Base-by-base conservation (phyloP, 1,140 invertebrate genomes). In the Lordiphosa collinella region DNA sequence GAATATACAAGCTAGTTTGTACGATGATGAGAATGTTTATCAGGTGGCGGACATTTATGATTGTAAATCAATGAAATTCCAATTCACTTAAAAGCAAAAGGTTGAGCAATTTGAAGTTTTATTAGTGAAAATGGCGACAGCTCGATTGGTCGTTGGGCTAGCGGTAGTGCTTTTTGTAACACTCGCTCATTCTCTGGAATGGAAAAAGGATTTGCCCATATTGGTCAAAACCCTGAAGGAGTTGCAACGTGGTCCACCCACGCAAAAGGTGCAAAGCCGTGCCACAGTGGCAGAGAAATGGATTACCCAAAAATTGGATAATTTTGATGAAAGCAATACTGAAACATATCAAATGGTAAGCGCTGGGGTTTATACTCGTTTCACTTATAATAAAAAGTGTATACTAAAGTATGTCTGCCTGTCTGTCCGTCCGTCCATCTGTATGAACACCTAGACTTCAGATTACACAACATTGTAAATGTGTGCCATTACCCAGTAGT, bases 321-420 rank as follows among this genome's bases (percentile, higher is more conserved):
- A 96, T 87, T 95, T 94, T 67, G 92, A 95, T 88, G 90, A 91
- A 5, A 90, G 90, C 7, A 92, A 95, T 58, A 88, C 87, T 29
- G 88, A 89, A 10, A 92, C 91, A 2, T 96, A 92, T 91, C 61
- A 89, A 64, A 95, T 95, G 93, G 86, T 87, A 25, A n/a, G n/a
- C n/a, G n/a, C n/a, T n/a, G n/a, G n/a, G n/a, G n/a, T n/a, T n/a
- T n/a, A n/a, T n/a, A n/a, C n/a, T n/a, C n/a, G n/a, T n/a, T n/a
- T n/a, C n/a, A n/a, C n/a, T n/a, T n/a, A n/a, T n/a, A n/a, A n/a
- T n/a, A n/a, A n/a, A n/a, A n/a, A n/a, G n/a, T n/a, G n/a, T n/a
- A n/a, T n/a, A n/a, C n/a, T n/a, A n/a, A n/a, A n/a, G n/a, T n/a
- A n/a, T n/a, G n/a, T n/a, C n/a, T n/a, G n/a, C n/a, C n/a, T n/a